Conservation (phyloP, 2,113 vertebrate species). For the Steatornis caripensis region DNA sequence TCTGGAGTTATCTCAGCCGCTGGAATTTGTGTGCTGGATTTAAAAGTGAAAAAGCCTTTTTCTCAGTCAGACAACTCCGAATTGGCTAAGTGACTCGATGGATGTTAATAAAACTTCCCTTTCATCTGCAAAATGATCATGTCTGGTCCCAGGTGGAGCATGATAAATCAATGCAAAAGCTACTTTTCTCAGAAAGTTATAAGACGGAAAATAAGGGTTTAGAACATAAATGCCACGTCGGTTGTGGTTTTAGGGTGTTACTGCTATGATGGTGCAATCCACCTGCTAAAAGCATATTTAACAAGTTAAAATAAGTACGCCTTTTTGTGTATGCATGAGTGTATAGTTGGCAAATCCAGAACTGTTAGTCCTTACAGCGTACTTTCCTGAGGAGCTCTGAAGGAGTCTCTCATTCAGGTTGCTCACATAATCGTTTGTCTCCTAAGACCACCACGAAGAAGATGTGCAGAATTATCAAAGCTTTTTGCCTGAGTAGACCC, state of each 20-base stretch:
- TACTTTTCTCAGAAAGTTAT: conserved; percentile 20
- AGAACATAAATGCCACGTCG: not conserved
- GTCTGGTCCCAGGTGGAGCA: conserved; percentile 20
- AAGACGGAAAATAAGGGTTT: conserved; percentile 19
- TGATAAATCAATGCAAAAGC: conserved; percentile 44
- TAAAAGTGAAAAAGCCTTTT: conserved; percentile 24
- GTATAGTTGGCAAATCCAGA: not conserved
- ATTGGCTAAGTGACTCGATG: conserved; percentile 11
- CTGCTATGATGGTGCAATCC: not conserved
- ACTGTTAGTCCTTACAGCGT: not conserved
- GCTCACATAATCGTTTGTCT: not conserved
- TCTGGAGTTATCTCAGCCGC: not conserved
- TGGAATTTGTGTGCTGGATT: conserved; percentile 32
- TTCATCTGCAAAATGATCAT: not conserved
- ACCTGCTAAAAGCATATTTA: conserved; percentile 3
- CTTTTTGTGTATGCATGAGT: not conserved
- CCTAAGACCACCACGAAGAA: not conserved
- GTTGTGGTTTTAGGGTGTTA: not conserved
- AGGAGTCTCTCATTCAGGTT: not conserved
- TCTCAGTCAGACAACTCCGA: not conserved
- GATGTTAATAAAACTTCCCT: conserved; percentile 50
- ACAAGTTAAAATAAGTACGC: not conserved
- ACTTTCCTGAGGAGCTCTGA: not conserved
- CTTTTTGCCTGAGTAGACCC: not conserved
- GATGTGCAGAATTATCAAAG: not conserved